Percentiles rank a stretch among this genome's conserved stretches.
These are phyloP conservation scores for Conops quadrifasciatus DNA, from an alignment of 2,888 invertebrate genomes.

Conservation along the genomic window DNA sequence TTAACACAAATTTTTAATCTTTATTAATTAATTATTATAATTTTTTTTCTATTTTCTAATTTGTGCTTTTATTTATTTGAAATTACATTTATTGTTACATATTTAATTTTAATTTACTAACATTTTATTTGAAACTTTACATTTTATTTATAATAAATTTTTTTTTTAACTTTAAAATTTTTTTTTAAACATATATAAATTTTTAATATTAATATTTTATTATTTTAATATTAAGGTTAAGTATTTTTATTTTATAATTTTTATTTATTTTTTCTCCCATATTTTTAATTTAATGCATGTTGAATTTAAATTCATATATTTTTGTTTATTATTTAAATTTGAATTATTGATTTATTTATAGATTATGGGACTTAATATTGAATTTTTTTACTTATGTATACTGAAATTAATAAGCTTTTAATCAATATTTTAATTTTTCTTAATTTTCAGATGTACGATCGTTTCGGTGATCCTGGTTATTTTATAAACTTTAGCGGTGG, in stretches of 20 bases:
- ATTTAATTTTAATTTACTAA: neutral
- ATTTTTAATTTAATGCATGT: neutral
- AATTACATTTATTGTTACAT: slow-evolving; percentile 15
- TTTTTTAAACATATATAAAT: neutral
- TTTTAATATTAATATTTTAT: neutral
- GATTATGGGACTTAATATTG: too few relatives aligned
- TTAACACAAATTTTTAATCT: neutral
- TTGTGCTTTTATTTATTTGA: slow-evolving; percentile 2
- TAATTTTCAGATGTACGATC: slow-evolving; percentile 57
- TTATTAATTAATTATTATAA: slow-evolving; percentile 14
- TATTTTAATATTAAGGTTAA: neutral
- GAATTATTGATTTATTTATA: neutral
- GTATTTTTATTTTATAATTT: neutral
- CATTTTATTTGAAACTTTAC: slow-evolving; percentile 4
- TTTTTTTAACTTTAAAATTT: too few relatives aligned
- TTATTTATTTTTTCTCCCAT: neutral
- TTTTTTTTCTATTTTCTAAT: slow-evolving; percentile 22
- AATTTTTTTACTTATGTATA: slow-evolving; percentile 29
- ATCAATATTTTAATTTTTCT: slow-evolving; percentile 39
- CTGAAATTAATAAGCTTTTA: too few relatives aligned
- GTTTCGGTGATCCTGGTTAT: slow-evolving; percentile 62
- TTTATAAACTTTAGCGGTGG: slow-evolving; percentile 58
- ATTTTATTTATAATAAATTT: neutral
- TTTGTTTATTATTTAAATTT: neutral
- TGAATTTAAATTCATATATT: too few relatives aligned